A percentile compares a stretch with the other conserved stretches of the same genome.
phyloP scores from a whole-genome alignment of 2,888 invertebrate species.

The Drosophila phalerata region DNA sequence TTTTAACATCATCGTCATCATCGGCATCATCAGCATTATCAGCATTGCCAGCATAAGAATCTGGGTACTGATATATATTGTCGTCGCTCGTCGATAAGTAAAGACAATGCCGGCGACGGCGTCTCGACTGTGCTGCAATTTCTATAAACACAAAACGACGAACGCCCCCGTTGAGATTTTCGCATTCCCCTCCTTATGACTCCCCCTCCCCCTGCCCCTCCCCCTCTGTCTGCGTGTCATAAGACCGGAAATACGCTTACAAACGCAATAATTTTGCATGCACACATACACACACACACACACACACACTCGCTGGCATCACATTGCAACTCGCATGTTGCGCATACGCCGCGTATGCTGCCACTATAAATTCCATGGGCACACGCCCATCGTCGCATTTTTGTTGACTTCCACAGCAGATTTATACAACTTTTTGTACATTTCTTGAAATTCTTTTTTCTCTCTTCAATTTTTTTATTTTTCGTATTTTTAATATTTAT shows the following conservation, averaged over 20 bases:
- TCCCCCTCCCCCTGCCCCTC: too few species aligned
- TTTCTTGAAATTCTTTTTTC: conserved; percentile 31
- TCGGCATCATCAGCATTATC: conserved; percentile 15
- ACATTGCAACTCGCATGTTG: conserved; percentile 56
- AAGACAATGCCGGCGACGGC: conserved; percentile 37
- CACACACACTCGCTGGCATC: conserved; percentile 6
- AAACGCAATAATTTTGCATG: conserved; percentile 64
- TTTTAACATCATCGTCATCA: conserved; percentile 24
- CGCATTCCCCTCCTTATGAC: conserved; percentile 1
- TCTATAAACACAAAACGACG: conserved; percentile 57
- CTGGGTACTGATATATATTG: conserved; percentile 37
- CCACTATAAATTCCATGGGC: conserved; percentile 59
- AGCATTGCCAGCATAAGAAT: conserved; percentile 26
- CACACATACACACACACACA: conserved; percentile 26
- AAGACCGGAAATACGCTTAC: conserved; percentile 66
- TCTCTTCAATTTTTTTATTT: conserved; percentile 8
- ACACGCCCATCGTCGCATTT: conserved; percentile 43
- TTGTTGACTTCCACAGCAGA: conserved; percentile 47
- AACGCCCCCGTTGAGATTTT: conserved; percentile 55
- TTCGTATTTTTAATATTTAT: conserved; percentile 47
- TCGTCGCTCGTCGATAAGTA: conserved; percentile 60
- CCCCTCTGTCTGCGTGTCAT: conserved; percentile 47
- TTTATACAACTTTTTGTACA: conserved; percentile 54
- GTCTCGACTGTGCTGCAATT: conserved; percentile 56
- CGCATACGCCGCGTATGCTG: conserved; percentile 64